A percentile compares a stretch with the other conserved stretches of the same genome.
Evolutionary conservation across 1,140 invertebrate genomes (phyloP).

Genomic region (Metaphire vulgaris): DNA sequence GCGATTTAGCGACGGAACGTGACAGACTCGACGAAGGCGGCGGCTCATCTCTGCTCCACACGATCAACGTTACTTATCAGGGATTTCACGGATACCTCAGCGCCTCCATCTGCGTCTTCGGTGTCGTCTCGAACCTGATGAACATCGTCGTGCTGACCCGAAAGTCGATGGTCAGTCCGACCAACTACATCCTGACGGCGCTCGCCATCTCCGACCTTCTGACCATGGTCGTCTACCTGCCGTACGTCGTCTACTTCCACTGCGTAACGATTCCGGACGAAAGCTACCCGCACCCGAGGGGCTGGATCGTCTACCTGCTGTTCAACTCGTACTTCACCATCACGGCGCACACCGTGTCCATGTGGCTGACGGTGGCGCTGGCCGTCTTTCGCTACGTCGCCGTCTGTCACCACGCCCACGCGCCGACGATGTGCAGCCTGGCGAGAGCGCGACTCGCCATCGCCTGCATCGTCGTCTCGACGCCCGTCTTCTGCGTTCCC

Average conservation of each 20-base stretch:
- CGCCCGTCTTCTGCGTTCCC: slow-evolving; percentile 70
- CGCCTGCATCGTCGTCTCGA: slow-evolving; percentile 63
- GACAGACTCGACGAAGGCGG: background rate
- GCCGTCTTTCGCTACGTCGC: slow-evolving; percentile 90
- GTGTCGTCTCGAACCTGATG: slow-evolving; percentile 77
- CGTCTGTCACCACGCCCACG: slow-evolving; percentile 68
- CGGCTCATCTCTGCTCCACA: slow-evolving; percentile 28
- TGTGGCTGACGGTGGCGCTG: slow-evolving; percentile 82
- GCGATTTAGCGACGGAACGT: too few relatives aligned
- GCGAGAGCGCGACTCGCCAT: slow-evolving; percentile 68
- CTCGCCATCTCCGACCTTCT: slow-evolving; percentile 76
- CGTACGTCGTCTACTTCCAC: slow-evolving; percentile 65
- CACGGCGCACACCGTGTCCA: slow-evolving; percentile 86
- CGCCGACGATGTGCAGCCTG: slow-evolving; percentile 65
- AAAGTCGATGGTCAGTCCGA: slow-evolving; percentile 73
- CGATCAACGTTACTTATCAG: slow-evolving; percentile 42
- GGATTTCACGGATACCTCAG: slow-evolving; percentile 64
- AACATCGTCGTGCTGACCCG: slow-evolving; percentile 82
- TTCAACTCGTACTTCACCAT: slow-evolving; percentile 60
- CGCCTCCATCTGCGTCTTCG: slow-evolving; percentile 74
- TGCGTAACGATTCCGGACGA: slow-evolving; percentile 24
- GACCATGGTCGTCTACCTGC: slow-evolving; percentile 79
- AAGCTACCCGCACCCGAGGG: background rate
- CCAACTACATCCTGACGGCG: slow-evolving; percentile 75
- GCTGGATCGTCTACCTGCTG: slow-evolving; percentile 37